Conservation (phyloP, 2,888 invertebrate species). For the Hydriomena furcata region DNA sequence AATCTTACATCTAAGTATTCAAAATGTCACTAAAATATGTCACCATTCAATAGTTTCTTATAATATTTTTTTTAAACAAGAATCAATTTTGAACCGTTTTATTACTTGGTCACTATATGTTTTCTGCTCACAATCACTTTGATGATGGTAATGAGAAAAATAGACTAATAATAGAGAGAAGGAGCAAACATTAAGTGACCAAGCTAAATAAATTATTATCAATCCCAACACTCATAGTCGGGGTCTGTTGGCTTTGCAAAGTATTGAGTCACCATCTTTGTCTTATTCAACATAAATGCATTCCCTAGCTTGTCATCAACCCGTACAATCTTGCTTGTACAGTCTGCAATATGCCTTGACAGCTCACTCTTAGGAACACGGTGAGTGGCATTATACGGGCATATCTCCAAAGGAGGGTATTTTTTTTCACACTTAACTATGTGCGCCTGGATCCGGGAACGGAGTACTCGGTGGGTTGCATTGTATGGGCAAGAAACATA, state of each 20-base stretch:
- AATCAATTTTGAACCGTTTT: no score
- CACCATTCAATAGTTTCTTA: no score
- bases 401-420: conserved; percentile 66
- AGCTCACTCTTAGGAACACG: conserved; percentile 66
- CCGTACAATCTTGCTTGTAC: conserved; percentile 41
- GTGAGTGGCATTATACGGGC: conserved; percentile 83
- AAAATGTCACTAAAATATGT: no score
- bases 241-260: not conserved
- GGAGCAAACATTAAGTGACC: no score
- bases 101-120: no score
- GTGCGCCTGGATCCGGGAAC: conserved; percentile 79
- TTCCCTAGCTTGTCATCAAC: not conserved
- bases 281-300: conserved; percentile 35
- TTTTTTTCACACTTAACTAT: conserved; percentile 79
- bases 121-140: no score
- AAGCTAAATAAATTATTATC: not conserved
- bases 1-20: no score
- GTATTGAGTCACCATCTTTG: conserved; percentile 19
- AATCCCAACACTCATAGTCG: conserved; percentile 14
- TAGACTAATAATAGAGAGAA: no score
- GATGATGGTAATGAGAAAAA: no score
- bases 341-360: conserved; percentile 42
- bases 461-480: conserved; percentile 70
- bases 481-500: conserved; percentile 83
- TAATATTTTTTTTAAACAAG: no score